Conservation (phyloP, 2,797 vertebrate genomes). For the Hydrocynus forskahlii region DNA sequence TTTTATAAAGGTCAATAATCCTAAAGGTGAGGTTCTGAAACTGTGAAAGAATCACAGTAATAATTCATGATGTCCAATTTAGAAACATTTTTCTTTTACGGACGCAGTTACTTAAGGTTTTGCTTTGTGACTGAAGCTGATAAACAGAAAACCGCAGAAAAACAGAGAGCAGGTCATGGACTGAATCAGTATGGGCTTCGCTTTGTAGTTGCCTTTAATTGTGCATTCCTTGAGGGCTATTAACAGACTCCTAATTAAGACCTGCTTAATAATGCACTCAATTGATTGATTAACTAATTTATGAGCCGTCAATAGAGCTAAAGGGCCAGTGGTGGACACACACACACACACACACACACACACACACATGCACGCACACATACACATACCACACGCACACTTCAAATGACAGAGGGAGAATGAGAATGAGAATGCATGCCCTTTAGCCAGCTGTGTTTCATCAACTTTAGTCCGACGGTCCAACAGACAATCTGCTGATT, state of each 20-base stretch:
- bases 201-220: slow-evolving; percentile 52
- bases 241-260: slow-evolving; percentile 54
- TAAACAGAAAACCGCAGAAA: neutral
- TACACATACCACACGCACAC: neutral
- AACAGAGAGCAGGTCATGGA: slow-evolving; percentile 9
- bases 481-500: slow-evolving; percentile 34
- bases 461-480: slow-evolving; percentile 44
- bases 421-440: slow-evolving; percentile 43
- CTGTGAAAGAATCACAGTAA: too few species aligned
- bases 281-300: slow-evolving; percentile 59
- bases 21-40: too few species aligned
- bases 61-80: neutral
- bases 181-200: slow-evolving; percentile 41
- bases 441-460: slow-evolving; percentile 51
- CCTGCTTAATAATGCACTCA: slow-evolving; percentile 60
- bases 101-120: neutral
- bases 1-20: too few species aligned
- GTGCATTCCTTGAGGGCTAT: slow-evolving; percentile 25
- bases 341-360: too few species aligned
- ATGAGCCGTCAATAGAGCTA: slow-evolving; percentile 51
- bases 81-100: neutral
- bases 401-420: slow-evolving; percentile 18
- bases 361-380: too few species aligned
- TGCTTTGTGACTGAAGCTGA: neutral
- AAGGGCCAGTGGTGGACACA: neutral